phyloP scores from a whole-genome alignment of 2,888 invertebrate genomes.

The Monochamus alternatus region DNA sequence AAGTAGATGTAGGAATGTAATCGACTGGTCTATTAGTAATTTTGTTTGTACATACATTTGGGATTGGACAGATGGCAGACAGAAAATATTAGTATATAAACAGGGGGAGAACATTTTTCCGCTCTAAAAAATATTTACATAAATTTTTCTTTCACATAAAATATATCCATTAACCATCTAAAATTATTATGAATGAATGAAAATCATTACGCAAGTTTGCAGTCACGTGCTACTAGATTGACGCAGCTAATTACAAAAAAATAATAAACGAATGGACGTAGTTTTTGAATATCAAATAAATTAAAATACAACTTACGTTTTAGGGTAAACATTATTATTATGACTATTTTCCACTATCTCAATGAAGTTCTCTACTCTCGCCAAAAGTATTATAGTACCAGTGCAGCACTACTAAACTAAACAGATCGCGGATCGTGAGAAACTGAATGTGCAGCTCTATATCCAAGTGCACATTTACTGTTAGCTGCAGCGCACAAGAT shows the following conservation, averaged over 20 bases:
- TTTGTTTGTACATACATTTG: too few relatives aligned
- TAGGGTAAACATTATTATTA: not conserved
- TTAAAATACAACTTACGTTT: constrained; percentile 14
- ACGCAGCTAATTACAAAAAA: not conserved
- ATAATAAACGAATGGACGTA: not conserved
- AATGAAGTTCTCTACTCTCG: too few relatives aligned
- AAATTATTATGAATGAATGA: not conserved
- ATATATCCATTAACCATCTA: not conserved
- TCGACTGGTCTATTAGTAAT: too few relatives aligned
- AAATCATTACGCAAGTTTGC: constrained; percentile 8
- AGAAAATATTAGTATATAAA: too few relatives aligned
- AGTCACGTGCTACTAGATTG: not conserved
- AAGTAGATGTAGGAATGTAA: too few relatives aligned
- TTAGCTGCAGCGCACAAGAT: constrained; percentile 9
- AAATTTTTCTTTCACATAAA: too few relatives aligned
- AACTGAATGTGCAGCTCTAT: constrained; percentile 34
- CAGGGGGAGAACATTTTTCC: too few relatives aligned
- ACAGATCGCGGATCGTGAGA: constrained; percentile 40
- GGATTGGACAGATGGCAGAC: not conserved
- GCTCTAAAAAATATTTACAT: too few relatives aligned
- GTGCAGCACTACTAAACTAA: not conserved
- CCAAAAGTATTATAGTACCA: too few relatives aligned
- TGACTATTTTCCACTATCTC: not conserved
- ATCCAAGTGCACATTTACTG: constrained; percentile 18
- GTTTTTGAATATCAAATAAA: constrained; percentile 9